Evolutionary conservation across 2,797 vertebrate species (phyloP), one percentile per base, ranked within the genome.

Genomic region (Typhlichthys subterraneus): DNA sequence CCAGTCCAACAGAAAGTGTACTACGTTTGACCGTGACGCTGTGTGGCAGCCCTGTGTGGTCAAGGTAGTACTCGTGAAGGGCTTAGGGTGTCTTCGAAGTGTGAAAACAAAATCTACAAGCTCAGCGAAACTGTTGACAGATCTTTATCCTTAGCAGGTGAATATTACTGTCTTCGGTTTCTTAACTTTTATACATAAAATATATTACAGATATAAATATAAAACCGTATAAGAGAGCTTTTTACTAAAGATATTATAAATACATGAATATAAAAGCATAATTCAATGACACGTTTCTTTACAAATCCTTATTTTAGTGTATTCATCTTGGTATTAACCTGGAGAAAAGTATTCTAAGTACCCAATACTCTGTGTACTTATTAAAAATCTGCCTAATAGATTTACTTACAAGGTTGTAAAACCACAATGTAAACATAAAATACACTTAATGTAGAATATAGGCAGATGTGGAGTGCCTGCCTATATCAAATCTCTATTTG

Each of bases 31-130:
- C 85, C 87, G 83, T 69, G 33, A 83, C 71, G 84, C 87, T 91
- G 86, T 89, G 88, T 86, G 87, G 86, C 85, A 86, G 85, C 86
- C 87, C 82, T 72, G 68, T 70, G 57, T 76, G 82, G 84, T 84
- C 70, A 33, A 69, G 83, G 85, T 77, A 75, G 84, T 82, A 84
- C 73, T 76, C 47, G 54, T 17, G 87, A 89, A 86, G 87, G 86
- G 90, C 87, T 89, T 77, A 63, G 82, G 87, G 84, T 53, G 86
- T 87, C 85, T 79, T 79, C 73, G 65, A 60, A 68, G 51, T 80
- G 74, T 81, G 38, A 14, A 17, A 3, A 23, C 38, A 38, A 67
- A 79, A 77, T 78, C 75, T 85, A 69, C 78, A 81, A 72, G 67
- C 64, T 87, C 77, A 80, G 79, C 79, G 76, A 85, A 82, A 79